A percentile compares a stretch with the other conserved stretches of the same genome.
Conservation (phyloP, 92 coral and sea anemone genomes). For the Virgularia gustaviana region DNA sequence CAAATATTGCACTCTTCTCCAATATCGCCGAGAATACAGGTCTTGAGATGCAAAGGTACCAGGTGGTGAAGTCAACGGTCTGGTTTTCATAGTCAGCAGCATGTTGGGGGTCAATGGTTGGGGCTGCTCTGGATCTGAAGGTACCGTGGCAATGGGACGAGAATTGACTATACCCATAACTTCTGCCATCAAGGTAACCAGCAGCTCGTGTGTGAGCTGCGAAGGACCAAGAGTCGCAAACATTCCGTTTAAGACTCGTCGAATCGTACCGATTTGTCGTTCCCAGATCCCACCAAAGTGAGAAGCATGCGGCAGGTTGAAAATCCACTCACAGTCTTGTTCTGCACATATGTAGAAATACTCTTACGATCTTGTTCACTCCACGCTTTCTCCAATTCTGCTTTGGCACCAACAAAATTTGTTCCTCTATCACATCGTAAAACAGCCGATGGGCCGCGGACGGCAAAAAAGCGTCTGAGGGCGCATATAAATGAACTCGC, state of each 20-base stretch:
- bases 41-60: constrained; percentile 36
- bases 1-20: constrained; percentile 56
- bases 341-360: no score
- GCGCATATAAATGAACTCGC: constrained; percentile 54
- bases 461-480: constrained; percentile 42
- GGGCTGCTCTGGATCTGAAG: constrained; percentile 34
- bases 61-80: constrained; percentile 29
- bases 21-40: constrained; percentile 48
- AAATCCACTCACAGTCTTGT: no score
- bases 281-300: constrained; percentile 51
- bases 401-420: constrained; percentile 54
- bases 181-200: constrained; percentile 19
- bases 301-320: constrained; percentile 58
- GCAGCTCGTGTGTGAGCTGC: constrained; percentile 9
- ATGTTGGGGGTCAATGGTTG: constrained; percentile 29
- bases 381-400: constrained; percentile 43
- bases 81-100: constrained; percentile 32
- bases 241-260: constrained; percentile 19
- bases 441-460: constrained; percentile 36
- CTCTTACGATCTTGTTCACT: constrained; percentile 23
- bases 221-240: not conserved
- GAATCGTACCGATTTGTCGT: constrained; percentile 15
- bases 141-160: constrained; percentile 14
- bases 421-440: constrained; percentile 51
- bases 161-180: constrained; percentile 13